These are phyloP conservation scores for Setipinna tenuifilis DNA, from an alignment of 2,797 vertebrate genomes.

Conservation along the genomic window DNA sequence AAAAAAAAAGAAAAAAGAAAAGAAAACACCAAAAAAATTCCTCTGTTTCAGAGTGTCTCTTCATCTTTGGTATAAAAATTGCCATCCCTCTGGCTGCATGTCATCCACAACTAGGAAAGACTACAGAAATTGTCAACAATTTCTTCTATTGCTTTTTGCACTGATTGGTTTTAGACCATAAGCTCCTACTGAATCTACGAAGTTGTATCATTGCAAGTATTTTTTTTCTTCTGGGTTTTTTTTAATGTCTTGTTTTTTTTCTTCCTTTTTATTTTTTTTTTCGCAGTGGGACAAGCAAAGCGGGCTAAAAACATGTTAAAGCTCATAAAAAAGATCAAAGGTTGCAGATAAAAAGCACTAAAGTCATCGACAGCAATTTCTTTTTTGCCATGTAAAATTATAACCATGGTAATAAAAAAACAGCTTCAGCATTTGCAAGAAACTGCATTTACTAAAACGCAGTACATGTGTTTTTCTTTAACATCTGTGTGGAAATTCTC, in stretches of 20 bases:
- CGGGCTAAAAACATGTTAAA: slow-evolving; percentile 95
- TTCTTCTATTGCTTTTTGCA: slow-evolving; percentile 98
- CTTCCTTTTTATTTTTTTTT: slow-evolving; percentile 68
- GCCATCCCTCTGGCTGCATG: slow-evolving; percentile 94
- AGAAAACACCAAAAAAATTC: slow-evolving; percentile 65
- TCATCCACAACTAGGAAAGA: slow-evolving; percentile 97
- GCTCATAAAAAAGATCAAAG: slow-evolving; percentile 97
- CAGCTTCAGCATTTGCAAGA: slow-evolving; percentile 75
- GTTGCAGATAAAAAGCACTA: slow-evolving; percentile 97
- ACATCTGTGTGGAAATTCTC: slow-evolving; percentile 85
- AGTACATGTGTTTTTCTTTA: slow-evolving; percentile 60
- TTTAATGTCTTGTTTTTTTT: slow-evolving; percentile 76
- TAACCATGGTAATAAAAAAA: slow-evolving; percentile 72
- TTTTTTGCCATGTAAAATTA: slow-evolving; percentile 83
- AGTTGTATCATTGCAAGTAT: slow-evolving; percentile 68
- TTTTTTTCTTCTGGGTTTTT: slow-evolving; percentile 67
- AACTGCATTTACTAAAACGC: slow-evolving; percentile 82
- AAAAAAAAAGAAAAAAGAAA: slow-evolving; percentile 67
- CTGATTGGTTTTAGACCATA: slow-evolving; percentile 85
- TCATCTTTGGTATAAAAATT: slow-evolving; percentile 99
- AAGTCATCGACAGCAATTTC: slow-evolving; percentile 83
- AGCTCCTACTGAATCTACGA: slow-evolving; percentile 88
- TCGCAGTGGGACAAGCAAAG: slow-evolving; percentile 97
- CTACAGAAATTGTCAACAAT: slow-evolving; percentile 99
- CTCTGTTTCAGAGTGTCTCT: slow-evolving; percentile 92